These are phyloP conservation scores for Yasuhikotakia modesta DNA, from an alignment of 2,797 vertebrate species.

Conservation along the genomic window DNA sequence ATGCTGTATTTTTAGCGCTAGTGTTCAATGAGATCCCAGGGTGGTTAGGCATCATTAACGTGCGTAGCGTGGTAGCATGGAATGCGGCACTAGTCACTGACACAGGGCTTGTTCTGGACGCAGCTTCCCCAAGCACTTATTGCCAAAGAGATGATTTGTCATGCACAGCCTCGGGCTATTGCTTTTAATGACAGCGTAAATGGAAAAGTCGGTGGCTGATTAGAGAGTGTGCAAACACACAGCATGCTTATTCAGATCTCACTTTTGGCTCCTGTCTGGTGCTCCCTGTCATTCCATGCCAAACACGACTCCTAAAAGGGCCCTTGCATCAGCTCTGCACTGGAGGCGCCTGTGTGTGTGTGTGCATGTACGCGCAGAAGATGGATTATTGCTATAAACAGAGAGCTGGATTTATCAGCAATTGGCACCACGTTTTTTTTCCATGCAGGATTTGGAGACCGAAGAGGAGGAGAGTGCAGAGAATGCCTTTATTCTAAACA, in stretches of 20 bases:
- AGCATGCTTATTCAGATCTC: conserved; percentile 54
- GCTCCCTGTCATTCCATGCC: conserved; percentile 48
- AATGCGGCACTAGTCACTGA: conserved; percentile 31
- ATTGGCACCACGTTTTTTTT: conserved; percentile 55
- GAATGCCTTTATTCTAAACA: conserved; percentile 64
- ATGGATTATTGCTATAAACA: conserved; percentile 58
- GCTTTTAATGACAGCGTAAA: conserved; percentile 65
- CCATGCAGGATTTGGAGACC: conserved; percentile 46
- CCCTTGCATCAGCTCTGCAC: conserved; percentile 53
- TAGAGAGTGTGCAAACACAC: conserved; percentile 51
- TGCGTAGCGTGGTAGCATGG: conserved; percentile 22
- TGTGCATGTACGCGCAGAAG: conserved; percentile 39
- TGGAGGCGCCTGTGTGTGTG: conserved; percentile 42
- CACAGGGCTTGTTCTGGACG: conserved; percentile 8
- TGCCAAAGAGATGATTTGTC: conserved; percentile 72
- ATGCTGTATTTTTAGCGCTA: conserved; percentile 9
- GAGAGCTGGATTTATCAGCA: conserved; percentile 53
- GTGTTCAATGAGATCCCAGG: background rate
- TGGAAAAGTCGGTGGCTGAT: conserved; percentile 69
- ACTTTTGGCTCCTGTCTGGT: conserved; percentile 41
- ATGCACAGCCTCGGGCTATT: conserved; percentile 67
- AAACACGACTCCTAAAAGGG: conserved; percentile 52
- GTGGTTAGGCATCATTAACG: conserved; percentile 5
- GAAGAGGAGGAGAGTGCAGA: conserved; percentile 52
- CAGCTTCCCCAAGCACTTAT: conserved; percentile 60